Percentiles rank a stretch among this genome's conserved stretches.
phyloP scores from a whole-genome alignment of 2,888 invertebrate genomes.

The Drosophila birchii region DNA sequence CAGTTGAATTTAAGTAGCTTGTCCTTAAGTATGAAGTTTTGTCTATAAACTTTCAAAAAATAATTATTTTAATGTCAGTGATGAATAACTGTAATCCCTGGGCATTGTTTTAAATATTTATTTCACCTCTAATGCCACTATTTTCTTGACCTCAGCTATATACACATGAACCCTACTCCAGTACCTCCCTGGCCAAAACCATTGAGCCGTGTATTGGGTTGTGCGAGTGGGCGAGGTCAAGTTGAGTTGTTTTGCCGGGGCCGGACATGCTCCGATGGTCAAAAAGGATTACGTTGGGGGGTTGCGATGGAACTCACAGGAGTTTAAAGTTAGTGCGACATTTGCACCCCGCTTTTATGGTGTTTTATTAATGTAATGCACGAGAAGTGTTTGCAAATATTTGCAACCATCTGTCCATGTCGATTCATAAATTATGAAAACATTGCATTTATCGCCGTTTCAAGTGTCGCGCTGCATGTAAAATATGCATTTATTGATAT shows the following conservation, averaged over 20 bases:
- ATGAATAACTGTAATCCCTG: rapidly evolving
- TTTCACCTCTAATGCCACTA: neutral
- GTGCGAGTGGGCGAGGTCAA: conserved; percentile 12
- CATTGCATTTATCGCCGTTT: conserved; percentile 55
- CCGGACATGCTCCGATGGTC: conserved; percentile 1
- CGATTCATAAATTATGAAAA: conserved; percentile 60
- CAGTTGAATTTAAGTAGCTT: neutral
- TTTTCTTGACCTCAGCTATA: neutral
- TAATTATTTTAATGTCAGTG: neutral
- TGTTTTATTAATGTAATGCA: conserved; percentile 49
- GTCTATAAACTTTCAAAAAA: too few species aligned
- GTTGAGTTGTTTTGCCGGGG: conserved; percentile 29
- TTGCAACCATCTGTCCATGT: conserved; percentile 41
- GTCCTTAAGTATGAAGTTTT: neutral
- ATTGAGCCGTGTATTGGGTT: conserved; percentile 6
- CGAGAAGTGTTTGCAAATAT: conserved; percentile 48
- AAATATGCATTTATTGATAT: conserved; percentile 49
- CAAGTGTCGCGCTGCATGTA: conserved; percentile 36
- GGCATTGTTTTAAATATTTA: too few species aligned
- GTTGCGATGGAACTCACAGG: neutral
- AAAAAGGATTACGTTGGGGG: conserved; percentile 9
- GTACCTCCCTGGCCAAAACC: neutral
- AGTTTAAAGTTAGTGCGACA: conserved; percentile 22
- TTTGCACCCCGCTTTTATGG: conserved; percentile 16
- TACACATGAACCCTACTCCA: too few species aligned